Evolutionary conservation across 2,888 invertebrate genomes (phyloP).

Genomic region (Agonopterix subpropinquella): DNA sequence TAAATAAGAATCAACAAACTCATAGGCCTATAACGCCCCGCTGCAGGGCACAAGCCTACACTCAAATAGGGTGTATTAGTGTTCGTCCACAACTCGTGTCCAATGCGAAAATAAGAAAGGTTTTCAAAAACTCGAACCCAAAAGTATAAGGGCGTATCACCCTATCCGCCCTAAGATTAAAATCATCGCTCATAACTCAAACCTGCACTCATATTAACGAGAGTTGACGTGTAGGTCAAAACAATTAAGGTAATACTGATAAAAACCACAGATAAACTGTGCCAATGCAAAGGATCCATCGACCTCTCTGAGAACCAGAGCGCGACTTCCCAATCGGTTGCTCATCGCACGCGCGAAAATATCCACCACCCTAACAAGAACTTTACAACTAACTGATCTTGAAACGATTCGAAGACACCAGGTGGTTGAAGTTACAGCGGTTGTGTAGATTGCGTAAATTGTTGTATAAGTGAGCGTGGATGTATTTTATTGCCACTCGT

Average conservation of each 20-base stretch:
- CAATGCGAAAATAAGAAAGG: no score
- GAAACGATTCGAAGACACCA: no score
- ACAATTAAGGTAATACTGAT: conserved; percentile 1
- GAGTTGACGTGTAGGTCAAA: neutral
- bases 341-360: conserved; percentile 19
- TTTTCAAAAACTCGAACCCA: no score
- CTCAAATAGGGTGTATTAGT: no score
- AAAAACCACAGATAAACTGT: conserved; percentile 7
- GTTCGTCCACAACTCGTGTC: no score
- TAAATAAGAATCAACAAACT: no score
- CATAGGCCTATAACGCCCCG: no score
- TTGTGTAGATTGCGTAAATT: conserved; percentile 33
- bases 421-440: conserved; percentile 23
- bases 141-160: no score
- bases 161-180: neutral
- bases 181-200: neutral
- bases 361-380: conserved; percentile 19
- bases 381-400: conserved; percentile 7
- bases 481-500: conserved; percentile 12
- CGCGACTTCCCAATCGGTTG: conserved; percentile 30
- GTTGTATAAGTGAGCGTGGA: conserved; percentile 36
- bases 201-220: neutral
- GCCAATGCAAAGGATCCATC: conserved; percentile 38
- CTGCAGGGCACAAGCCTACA: no score
- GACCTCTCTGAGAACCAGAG: conserved; percentile 46